Evolutionary conservation across 2,797 vertebrate species (phyloP).

Genomic region (Synaphobranchus kaupii): DNA sequence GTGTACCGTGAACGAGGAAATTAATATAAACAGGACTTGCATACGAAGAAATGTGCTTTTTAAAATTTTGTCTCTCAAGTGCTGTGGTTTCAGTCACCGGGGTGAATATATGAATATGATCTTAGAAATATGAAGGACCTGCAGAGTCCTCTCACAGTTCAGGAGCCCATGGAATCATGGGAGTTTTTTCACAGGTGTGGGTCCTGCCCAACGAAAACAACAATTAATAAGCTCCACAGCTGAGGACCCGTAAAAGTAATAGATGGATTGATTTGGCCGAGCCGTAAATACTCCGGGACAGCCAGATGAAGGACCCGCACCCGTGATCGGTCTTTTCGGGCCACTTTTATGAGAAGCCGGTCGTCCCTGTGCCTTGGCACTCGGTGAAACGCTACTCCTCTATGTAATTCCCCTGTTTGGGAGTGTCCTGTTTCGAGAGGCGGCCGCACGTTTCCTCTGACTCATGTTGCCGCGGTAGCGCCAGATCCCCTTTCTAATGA

Average conservation of each 20-base stretch:
- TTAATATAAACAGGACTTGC: neutral
- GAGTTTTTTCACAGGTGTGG: conserved; percentile 71
- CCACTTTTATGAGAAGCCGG: conserved; percentile 62
- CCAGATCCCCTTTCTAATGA: conserved; percentile 28
- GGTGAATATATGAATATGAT: conserved; percentile 10
- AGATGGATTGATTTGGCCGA: conserved; percentile 71
- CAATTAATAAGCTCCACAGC: conserved; percentile 68
- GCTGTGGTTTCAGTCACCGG: neutral
- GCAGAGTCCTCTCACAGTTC: conserved; percentile 15
- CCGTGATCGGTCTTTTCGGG: conserved; percentile 62
- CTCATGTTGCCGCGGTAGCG: neutral
- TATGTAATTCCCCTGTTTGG: conserved; percentile 24
- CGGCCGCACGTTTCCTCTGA: neutral
- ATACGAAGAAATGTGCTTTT: neutral
- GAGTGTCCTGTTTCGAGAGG: conserved; percentile 35
- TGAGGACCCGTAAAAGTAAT: conserved; percentile 74
- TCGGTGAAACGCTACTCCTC: conserved; percentile 7
- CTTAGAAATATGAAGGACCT: neutral
- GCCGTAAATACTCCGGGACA: conserved; percentile 69
- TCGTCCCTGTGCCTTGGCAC: neutral
- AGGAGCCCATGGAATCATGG: conserved; percentile 51
- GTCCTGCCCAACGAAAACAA: conserved; percentile 71
- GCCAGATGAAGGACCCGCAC: conserved; percentile 65
- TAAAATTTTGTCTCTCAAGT: neutral
- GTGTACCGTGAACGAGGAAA: neutral